Conservation (phyloP, 2,113 vertebrate genomes). For the Microcebus ravelobensis region DNA sequence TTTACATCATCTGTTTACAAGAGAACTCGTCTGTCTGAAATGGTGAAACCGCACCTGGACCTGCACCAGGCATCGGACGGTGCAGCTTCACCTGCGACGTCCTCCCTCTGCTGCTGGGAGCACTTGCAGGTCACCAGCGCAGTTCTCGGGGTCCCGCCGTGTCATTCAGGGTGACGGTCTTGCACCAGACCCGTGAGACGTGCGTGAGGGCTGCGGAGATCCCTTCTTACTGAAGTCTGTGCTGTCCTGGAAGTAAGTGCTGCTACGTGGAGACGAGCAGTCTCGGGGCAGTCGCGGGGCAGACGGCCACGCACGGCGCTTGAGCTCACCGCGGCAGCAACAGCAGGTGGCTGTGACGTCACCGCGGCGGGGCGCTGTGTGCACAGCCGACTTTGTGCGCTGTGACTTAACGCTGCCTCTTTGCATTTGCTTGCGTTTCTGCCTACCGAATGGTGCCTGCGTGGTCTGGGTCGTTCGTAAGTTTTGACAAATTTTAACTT, state of each 20-base stretch:
- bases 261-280: background rate
- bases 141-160: background rate
- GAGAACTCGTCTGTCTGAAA: background rate
- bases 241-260: background rate
- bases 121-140: background rate
- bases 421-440: background rate
- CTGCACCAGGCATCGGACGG: accelerated
- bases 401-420: background rate
- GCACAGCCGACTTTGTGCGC: background rate
- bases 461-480: no score
- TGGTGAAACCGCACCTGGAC: background rate
- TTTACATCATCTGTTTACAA: background rate
- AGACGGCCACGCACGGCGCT: background rate
- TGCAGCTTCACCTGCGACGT: background rate
- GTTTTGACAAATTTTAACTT: no score
- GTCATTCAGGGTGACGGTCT: background rate
- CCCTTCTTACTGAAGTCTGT: background rate
- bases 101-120: background rate
- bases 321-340: background rate
- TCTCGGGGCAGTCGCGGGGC: background rate
- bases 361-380: background rate
- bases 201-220: background rate
- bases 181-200: no score
- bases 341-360: background rate
- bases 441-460: background rate